Evolutionary conservation across 2,797 vertebrate genomes (phyloP).

Genomic region (Crax fasciolata): DNA sequence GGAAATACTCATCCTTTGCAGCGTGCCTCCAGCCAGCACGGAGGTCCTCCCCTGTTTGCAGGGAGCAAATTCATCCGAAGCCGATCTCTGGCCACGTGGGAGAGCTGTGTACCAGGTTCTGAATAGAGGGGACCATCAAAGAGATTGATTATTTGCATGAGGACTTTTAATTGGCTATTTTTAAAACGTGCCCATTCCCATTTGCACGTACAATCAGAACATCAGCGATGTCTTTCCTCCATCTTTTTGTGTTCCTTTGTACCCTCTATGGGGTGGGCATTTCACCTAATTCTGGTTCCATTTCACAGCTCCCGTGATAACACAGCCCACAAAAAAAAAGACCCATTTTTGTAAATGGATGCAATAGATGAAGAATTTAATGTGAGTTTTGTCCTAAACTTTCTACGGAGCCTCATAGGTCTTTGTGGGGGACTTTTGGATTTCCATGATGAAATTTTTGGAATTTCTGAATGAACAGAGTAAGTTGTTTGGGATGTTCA

Average conservation of each 20-base stretch:
- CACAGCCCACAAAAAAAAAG: not conserved
- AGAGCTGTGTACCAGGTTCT: not conserved
- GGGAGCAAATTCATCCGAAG: not conserved
- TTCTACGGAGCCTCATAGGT: accelerated
- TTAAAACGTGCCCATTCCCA: accelerated
- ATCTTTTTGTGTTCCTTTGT: not conserved
- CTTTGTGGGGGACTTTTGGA: not conserved
- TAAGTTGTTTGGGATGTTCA: accelerated
- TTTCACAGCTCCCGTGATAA: accelerated
- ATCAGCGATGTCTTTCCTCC: accelerated
- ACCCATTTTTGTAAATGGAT: not conserved
- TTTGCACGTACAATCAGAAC: not conserved
- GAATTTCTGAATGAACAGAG: accelerated
- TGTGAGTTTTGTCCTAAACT: accelerated
- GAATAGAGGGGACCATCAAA: not conserved
- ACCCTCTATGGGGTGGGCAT: not conserved
- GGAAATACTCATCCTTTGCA: not conserved
- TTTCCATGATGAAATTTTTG: not conserved
- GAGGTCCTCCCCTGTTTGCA: not conserved
- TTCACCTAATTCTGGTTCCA: not conserved
- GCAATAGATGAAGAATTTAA: not conserved
- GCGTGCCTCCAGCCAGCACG: accelerated
- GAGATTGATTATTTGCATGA: not conserved
- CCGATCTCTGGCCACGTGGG: accelerated
- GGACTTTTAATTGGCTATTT: not conserved